Conservation (phyloP, 1,140 invertebrate genomes). For the Neotoxoptera formosana region DNA sequence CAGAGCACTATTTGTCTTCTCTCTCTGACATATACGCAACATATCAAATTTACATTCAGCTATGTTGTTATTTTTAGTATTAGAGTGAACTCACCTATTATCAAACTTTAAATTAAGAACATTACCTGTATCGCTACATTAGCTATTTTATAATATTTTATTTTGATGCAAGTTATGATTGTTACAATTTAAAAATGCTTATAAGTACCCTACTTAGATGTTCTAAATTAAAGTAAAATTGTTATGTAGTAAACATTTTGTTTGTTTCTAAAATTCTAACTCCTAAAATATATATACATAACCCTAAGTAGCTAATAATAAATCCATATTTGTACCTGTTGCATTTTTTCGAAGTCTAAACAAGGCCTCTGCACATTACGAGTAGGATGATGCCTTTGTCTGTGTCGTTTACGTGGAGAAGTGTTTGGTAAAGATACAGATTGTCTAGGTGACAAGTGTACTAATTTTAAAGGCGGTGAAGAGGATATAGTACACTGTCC, state of each 20-base stretch:
- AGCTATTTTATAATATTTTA: no score
- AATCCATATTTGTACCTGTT: constrained; percentile 72
- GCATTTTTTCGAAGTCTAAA: constrained; percentile 96
- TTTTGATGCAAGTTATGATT: no score
- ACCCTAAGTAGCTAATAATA: neutral
- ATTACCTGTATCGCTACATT: no score
- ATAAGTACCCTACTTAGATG: neutral
- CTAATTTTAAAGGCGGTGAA: constrained; percentile 77
- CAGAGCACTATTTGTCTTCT: no score
- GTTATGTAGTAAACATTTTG: neutral
- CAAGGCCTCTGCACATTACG: constrained; percentile 80
- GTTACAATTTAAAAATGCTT: no score
- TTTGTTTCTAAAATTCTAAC: neutral
- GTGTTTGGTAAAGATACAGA: constrained; percentile 63
- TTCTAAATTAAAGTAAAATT: neutral
- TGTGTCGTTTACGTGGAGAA: constrained; percentile 60
- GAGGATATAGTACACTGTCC: constrained; percentile 62
- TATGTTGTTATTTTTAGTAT: no score
- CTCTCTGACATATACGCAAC: no score
- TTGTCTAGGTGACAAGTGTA: constrained; percentile 67
- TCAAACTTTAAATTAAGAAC: no score
- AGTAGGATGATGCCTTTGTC: constrained; percentile 65
- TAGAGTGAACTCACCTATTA: no score
- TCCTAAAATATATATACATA: neutral
- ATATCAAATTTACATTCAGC: no score